Evolutionary conservation across 1,140 invertebrate species (phyloP), one percentile per base, ranked within the genome.

Genomic region (Melipona quadrifasciata): DNA sequence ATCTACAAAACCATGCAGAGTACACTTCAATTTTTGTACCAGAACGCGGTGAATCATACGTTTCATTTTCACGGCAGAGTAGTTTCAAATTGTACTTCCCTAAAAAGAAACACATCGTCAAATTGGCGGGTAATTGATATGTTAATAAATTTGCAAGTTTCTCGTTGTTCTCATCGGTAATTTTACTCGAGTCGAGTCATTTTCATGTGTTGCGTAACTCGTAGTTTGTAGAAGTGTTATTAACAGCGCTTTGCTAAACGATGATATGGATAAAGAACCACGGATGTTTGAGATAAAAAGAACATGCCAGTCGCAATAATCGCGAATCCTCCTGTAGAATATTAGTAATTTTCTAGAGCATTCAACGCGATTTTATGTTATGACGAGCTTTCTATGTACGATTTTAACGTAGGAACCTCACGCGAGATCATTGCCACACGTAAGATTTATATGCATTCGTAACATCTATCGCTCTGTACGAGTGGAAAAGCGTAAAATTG

Each of bases 401-500:
- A 27, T 83, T 83, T 68, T 65, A 64, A 47, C 19, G 6, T 24
- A 2, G 17, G 8, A 64, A 24, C 8, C n/a, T 65, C 68, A 55
- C 58, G 67, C 82, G 68, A 65, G 67, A 65, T 6, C 47, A 24
- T 39, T 39, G 27, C 27, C 47, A 79, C 27, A 11, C 24, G 47
- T 51, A 47, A 39, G 64, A 80, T 78, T 34, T 39, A 70, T 53
- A 71, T 55, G 65, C n/a, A 67, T 61, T 14, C 51, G 64, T 27
- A 34, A 27, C 2, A 24, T n/a, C 24, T 4, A 24, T n/a, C 24
- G 24, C 27, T 21, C 16, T 31, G 8, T 47, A 14, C 17, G 31
- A 10, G 21, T 27, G 21, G 16, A 47, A 84, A 84, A 84, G 58
- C 77, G 58, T 84, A 47, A 80, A 65, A 61, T 24, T 27, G 47